phyloP scores from a whole-genome alignment of 2,113 vertebrate genomes.

The Mesitornis unicolor region DNA sequence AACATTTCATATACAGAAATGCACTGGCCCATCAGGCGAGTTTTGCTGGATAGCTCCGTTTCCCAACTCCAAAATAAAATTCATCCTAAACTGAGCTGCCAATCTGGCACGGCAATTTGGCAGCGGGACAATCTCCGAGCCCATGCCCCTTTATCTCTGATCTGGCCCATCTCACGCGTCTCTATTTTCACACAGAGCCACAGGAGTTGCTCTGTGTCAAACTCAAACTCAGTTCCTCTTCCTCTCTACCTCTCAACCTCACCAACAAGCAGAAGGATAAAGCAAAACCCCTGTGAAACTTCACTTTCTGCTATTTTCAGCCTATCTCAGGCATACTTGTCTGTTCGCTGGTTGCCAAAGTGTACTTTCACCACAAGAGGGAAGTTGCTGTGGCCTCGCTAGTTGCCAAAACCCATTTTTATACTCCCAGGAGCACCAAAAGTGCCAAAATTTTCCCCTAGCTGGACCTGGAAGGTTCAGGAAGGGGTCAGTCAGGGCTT shows the following conservation, averaged over 20 bases:
- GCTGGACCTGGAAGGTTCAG: neutral
- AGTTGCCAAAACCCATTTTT: neutral
- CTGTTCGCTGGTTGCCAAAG: neutral
- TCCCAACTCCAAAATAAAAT: neutral
- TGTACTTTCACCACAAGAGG: too few species aligned
- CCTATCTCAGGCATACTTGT: neutral
- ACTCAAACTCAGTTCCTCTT: neutral
- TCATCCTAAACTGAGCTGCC: neutral
- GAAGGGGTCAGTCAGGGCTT: neutral
- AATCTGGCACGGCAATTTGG: neutral
- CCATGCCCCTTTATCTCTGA: neutral
- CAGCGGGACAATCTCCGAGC: neutral
- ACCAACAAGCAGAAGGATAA: neutral
- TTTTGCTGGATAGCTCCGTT: neutral
- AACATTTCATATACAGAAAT: neutral
- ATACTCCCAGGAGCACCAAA: neutral
- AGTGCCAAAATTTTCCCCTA: neutral
- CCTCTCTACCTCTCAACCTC: neutral
- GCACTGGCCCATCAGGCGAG: neutral
- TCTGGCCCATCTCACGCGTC: too few species aligned
- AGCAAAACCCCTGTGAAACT: neutral
- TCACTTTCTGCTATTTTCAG: neutral
- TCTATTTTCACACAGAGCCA: rapidly evolving
- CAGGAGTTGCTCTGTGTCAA: neutral
- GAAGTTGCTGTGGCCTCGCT: neutral